Base-by-base conservation (phyloP, 2,888 invertebrate genomes). In the Cybosia mesomella region DNA sequence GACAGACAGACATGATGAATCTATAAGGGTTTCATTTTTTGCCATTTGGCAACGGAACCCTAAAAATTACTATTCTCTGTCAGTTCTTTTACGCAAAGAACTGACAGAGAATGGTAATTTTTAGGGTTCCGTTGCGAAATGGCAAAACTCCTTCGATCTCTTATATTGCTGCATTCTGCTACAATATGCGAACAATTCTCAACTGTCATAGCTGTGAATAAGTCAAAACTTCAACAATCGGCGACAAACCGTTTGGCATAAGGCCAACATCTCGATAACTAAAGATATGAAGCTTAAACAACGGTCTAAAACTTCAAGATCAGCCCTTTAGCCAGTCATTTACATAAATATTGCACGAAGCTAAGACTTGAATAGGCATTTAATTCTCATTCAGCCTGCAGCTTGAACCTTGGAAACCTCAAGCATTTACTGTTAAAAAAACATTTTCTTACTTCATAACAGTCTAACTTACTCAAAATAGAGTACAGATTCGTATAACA, bases 331-430 rank as follows among this genome's bases (percentile, higher is more conserved):
- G 80, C 77, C 66, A 70, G 77, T 64, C 80, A 89, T 88, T 89
- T 87, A 82, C 89, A 89, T 89, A 89, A 89, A 89, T 88, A 88
- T 86, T 86, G 84, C 83, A 86, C 80, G 82, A 81, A 77, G 80
- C 84, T 81, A 82, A 83, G 81, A 77, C 87, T 82, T 86, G 88
- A 89, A 89, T 89, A 81, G 87, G 85, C 85, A 88, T 89, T 89
- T 89, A 89, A 88, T 86, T 87, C 85, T 86, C 85, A 86, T 89
- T 88, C 85, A 86, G 83, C 82, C 80, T 87, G 85, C 86, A 81
- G 78, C 79, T 76, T 76, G 82, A 76, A 82, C 81, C 74, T 73
- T 66, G 55, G 58, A 58, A 53, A 70, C 72, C 64, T 68, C 62
- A 57, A 60, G 34, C 21, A 39, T 67, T 62, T 72, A 9, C 28